A percentile compares a stretch with the other conserved stretches of the same genome.
phyloP scores from a whole-genome alignment of 2,888 invertebrate species.

The Agapostemon virescens region DNA sequence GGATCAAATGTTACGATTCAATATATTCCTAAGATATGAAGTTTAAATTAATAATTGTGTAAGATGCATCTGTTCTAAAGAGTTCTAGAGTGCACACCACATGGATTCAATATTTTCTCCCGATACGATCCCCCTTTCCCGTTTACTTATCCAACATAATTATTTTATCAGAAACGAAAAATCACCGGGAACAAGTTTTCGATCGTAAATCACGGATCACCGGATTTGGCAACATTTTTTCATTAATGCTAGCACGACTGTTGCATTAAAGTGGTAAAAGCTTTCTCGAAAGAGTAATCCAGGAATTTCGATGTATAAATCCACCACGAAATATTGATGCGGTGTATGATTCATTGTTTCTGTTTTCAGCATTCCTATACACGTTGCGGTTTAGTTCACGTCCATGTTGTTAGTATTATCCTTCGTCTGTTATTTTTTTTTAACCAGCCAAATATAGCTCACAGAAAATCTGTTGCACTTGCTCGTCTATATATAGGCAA shows the following conservation, averaged over 20 bases:
- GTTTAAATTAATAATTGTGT: neutral
- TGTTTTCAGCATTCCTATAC: conserved; percentile 22
- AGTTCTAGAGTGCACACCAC: neutral
- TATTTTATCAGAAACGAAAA: neutral
- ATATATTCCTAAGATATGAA: neutral
- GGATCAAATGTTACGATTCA: too few species aligned
- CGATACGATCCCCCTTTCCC: neutral
- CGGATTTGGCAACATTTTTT: conserved; percentile 14
- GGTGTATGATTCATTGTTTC: conserved; percentile 19
- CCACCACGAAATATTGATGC: conserved; percentile 30
- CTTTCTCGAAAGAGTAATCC: conserved; percentile 19
- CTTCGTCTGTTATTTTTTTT: neutral
- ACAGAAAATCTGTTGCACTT: neutral
- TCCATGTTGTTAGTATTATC: conserved; percentile 16
- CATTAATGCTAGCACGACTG: conserved; percentile 14
- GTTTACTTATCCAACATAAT: neutral
- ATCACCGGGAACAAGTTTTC: neutral
- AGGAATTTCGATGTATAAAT: conserved; percentile 35
- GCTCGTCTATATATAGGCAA: neutral
- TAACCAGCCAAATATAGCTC: neutral
- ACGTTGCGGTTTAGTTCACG: neutral
- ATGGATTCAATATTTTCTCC: too few species aligned
- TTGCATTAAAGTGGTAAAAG: conserved; percentile 20
- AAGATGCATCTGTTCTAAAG: neutral
- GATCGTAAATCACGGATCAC: conserved; percentile 1